phyloP scores from a whole-genome alignment of 2,797 vertebrate genomes.

The Pangasius krempfi region DNA sequence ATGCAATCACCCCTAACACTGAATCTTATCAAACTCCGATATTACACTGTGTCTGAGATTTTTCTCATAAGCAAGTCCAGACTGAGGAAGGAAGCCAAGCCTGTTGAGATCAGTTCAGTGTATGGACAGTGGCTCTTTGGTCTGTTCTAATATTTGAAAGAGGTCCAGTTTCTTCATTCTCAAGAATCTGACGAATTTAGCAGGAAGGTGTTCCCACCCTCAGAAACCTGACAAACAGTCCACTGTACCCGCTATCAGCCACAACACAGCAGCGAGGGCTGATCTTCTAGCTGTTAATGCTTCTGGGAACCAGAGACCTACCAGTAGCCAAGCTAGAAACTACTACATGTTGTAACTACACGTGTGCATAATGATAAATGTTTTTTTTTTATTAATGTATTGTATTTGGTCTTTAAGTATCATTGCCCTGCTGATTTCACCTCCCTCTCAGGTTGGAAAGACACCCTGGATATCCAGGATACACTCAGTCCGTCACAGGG shows the following conservation, averaged over 20 bases:
- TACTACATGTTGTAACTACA: background rate
- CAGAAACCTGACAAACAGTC: slow-evolving; percentile 11
- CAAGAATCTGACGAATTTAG: slow-evolving; percentile 53
- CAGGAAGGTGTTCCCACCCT: slow-evolving; percentile 43
- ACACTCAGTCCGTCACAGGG: background rate
- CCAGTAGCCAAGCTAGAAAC: background rate
- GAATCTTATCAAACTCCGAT: slow-evolving; percentile 4
- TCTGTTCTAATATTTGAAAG: slow-evolving; percentile 29
- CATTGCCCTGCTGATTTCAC: background rate
- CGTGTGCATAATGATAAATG: background rate
- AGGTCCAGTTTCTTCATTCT: slow-evolving; percentile 37
- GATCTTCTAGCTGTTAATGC: background rate
- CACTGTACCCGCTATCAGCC: background rate
- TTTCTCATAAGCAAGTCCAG: background rate
- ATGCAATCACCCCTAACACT: background rate
- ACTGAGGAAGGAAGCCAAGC: background rate
- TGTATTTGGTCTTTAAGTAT: background rate
- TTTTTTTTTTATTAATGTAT: background rate
- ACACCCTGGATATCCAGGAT: background rate
- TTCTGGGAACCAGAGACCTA: background rate
- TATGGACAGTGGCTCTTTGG: slow-evolving; percentile 18
- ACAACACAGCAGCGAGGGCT: background rate
- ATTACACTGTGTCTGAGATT: background rate
- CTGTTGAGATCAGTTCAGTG: background rate
- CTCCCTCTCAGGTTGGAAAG: background rate